Base-by-base conservation (phyloP, 2,888 invertebrate genomes). In the Drosophila planitibia region DNA sequence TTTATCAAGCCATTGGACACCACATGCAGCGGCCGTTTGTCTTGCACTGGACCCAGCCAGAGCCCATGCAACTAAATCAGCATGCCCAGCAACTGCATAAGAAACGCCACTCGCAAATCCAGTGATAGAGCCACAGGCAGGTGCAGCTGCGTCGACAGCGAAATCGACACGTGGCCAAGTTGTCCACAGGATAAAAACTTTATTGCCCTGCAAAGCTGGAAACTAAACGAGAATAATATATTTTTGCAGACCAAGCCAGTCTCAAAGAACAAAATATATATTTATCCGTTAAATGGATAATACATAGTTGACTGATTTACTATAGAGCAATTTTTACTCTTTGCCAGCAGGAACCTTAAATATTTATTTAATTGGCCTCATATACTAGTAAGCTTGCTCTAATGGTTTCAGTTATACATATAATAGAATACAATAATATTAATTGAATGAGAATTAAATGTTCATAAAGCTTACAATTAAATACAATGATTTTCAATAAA, bases 1-100 rank as follows among this genome's bases (percentile, higher is more conserved):
- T 85, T 85, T 85, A 85, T 85, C 89, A 85, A 89, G 82, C 57
- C 85, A 85, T 85, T 87, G 85, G 87, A 82, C 87, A 74, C 87
- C 89, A 84, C 85, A 81, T 89, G 85, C 82, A 89, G 82, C 74
- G 84, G 71, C 89, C 89, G 86, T 85, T 85, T 85, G 84, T 85
- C 89, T 86, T 85, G 79, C 84, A 85, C 86, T 82, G 81, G 89
- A 78, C 87, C 85, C 77, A 67, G 25, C 41, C 47, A 47, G 54
- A 57, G 19, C 58, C 69, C 57, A 62, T 49, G 52, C 70, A 77
- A 39, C 74, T 81, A 81, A 80, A 79, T 79, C 81, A 79, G 76
- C 81, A 76, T 77, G 77, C 61, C 54, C 58, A 51, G 22, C 28
- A 52, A 35, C 35, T 25, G 53, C 55, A 57, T 44, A 22, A 44